These are phyloP conservation scores for Augiades crinisus DNA, from an alignment of 2,888 invertebrate genomes.

Conservation along the genomic window DNA sequence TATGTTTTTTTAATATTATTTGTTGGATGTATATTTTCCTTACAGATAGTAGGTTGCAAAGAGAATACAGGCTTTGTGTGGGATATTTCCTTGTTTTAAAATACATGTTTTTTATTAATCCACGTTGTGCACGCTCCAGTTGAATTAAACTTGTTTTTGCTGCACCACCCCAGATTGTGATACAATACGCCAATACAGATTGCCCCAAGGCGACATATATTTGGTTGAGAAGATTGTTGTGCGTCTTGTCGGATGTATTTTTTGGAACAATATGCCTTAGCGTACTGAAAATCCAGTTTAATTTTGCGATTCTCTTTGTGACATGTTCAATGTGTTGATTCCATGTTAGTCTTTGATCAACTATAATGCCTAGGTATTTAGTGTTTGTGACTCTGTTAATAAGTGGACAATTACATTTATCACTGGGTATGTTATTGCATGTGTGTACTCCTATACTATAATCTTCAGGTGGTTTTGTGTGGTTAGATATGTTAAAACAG, in stretches of 20 bases:
- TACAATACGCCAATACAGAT: not conserved
- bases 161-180: conserved; percentile 7
- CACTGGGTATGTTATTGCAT: not conserved
- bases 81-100: conserved; percentile 2
- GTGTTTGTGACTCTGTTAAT: not conserved
- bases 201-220: not conserved
- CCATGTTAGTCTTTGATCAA: conserved; percentile 11
- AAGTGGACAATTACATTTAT: conserved; percentile 2
- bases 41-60: not conserved
- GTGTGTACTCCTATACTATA: conserved; percentile 8
- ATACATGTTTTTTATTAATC: not conserved
- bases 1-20: not conserved
- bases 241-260: not conserved
- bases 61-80: not conserved
- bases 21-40: not conserved
- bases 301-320: not conserved
- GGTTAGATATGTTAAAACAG: not conserved
- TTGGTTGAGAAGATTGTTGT: not conserved
- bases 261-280: not conserved
- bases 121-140: conserved; percentile 1
- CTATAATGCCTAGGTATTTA: conserved; percentile 13
- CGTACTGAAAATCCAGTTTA: conserved; percentile 1
- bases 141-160: conserved; percentile 1
- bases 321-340: conserved; percentile 1
- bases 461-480: not conserved